phyloP scores from a whole-genome alignment of 2,113 vertebrate genomes.

The Buteo buteo region DNA sequence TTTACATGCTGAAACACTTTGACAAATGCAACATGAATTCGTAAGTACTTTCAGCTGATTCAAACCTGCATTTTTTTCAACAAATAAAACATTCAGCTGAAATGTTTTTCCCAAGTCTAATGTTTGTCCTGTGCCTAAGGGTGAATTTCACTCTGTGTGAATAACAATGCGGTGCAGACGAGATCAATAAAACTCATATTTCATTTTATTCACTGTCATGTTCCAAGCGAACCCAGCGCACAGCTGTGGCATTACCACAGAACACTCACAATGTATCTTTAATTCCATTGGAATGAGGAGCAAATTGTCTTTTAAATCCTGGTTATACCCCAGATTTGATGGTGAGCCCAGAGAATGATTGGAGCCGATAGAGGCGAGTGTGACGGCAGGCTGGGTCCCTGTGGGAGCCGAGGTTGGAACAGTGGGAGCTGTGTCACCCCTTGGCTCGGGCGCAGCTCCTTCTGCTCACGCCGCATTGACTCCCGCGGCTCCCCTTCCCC shows the following conservation, averaged over 20 bases:
- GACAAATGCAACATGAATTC: neutral
- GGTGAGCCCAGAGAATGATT: accelerated
- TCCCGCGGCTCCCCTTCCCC: neutral
- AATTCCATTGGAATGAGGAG: neutral
- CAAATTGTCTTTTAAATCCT: neutral
- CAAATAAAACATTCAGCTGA: neutral
- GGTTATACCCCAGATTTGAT: neutral
- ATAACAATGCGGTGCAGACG: constrained; percentile 18
- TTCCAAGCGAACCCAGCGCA: neutral
- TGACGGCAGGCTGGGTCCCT: neutral
- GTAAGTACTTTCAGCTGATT: neutral
- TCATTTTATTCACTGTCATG: neutral
- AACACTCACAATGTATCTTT: accelerated
- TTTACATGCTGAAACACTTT: neutral
- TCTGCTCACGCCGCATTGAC: neutral
- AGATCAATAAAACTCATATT: constrained; percentile 19
- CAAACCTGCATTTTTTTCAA: neutral
- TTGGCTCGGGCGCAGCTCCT: neutral
- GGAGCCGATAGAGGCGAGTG: accelerated
- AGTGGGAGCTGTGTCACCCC: neutral
- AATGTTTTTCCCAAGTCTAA: neutral
- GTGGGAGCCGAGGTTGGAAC: accelerated
- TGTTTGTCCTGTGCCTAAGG: neutral
- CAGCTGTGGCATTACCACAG: neutral
- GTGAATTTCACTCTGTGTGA: neutral